Conservation (phyloP, 2,113 vertebrate species). For the Cyprinodon tularosa region DNA sequence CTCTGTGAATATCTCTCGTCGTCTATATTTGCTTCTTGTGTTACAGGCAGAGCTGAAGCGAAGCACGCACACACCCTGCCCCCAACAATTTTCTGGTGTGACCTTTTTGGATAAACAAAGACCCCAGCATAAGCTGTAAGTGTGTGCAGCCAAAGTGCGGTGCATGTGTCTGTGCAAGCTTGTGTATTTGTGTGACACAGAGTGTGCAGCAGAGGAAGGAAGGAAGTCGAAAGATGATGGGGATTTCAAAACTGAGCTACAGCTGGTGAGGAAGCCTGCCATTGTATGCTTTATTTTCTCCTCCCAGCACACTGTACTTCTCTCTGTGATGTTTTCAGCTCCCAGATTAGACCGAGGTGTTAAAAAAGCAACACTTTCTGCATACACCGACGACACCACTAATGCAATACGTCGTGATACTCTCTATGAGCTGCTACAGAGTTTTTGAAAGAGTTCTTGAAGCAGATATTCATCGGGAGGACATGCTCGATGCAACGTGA, state of each 20-base stretch:
- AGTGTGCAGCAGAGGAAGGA: conserved; percentile 77
- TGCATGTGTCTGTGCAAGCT: conserved; percentile 11
- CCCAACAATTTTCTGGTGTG: conserved; percentile 58
- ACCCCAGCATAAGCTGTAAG: conserved; percentile 58
- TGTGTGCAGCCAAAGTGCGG: conserved; percentile 41
- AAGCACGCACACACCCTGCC: conserved; percentile 30
- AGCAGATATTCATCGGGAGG: conserved; percentile 54
- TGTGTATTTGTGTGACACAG: conserved; percentile 51
- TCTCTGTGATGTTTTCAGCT: conserved; percentile 34
- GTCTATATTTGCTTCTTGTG: conserved; percentile 19
- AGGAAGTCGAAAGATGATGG: conserved; percentile 83
- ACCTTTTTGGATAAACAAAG: conserved; percentile 73
- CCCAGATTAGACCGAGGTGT: conserved; percentile 6
- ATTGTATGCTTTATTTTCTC: conserved; percentile 68
- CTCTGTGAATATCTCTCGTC: conserved; percentile 1
- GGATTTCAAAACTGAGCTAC: conserved; percentile 79
- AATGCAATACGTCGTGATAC: conserved; percentile 45
- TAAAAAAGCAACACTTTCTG: conserved; percentile 17
- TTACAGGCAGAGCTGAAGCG: conserved; percentile 28
- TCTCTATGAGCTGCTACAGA: conserved; percentile 40
- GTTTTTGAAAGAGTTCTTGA: conserved; percentile 44
- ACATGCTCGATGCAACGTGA: conserved; percentile 49
- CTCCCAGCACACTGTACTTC: conserved; percentile 38
- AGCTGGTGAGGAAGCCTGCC: conserved; percentile 80
- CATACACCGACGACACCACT: conserved; percentile 26